Evolutionary conservation across 2,113 vertebrate genomes (phyloP).

Genomic region (Motacilla tschutschensis): DNA sequence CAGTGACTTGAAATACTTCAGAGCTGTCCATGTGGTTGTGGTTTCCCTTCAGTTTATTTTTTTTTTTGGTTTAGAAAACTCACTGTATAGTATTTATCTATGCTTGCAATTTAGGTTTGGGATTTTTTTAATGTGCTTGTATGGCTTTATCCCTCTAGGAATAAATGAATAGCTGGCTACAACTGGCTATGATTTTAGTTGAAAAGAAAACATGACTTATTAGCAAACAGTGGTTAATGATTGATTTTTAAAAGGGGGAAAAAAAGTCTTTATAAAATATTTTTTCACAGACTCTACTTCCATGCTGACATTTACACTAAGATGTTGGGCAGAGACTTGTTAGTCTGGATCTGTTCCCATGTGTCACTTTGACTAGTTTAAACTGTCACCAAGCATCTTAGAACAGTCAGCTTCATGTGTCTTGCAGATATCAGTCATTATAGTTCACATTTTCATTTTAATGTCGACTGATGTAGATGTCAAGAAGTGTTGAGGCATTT

Average conservation of each 20-base stretch:
- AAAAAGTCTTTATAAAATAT: neutral
- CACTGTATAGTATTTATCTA: neutral
- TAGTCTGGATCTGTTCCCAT: constrained; percentile 48
- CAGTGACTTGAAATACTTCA: neutral
- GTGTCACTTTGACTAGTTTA: constrained; percentile 44
- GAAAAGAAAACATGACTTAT: constrained; percentile 15
- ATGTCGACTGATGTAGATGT: constrained; percentile 61
- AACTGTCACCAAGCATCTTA: constrained; percentile 48
- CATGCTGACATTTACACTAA: constrained; percentile 49
- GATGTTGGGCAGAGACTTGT: constrained; percentile 20
- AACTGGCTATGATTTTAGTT: neutral
- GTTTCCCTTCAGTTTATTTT: neutral
- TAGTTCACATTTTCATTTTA: constrained; percentile 68
- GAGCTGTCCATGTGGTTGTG: neutral
- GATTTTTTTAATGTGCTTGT: neutral
- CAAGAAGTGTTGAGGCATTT: constrained; percentile 32
- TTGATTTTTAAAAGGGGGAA: constrained; percentile 6
- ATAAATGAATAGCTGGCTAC: neutral
- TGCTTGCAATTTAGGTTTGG: neutral
- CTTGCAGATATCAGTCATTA: constrained; percentile 53
- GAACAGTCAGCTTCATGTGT: constrained; percentile 34
- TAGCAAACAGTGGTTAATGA: constrained; percentile 36
- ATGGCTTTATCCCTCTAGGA: neutral
- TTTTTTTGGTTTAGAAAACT: neutral
- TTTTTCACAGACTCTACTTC: constrained; percentile 47